Evolutionary conservation across 2,113 vertebrate genomes (phyloP).

Genomic region (Oriolus oriolus): DNA sequence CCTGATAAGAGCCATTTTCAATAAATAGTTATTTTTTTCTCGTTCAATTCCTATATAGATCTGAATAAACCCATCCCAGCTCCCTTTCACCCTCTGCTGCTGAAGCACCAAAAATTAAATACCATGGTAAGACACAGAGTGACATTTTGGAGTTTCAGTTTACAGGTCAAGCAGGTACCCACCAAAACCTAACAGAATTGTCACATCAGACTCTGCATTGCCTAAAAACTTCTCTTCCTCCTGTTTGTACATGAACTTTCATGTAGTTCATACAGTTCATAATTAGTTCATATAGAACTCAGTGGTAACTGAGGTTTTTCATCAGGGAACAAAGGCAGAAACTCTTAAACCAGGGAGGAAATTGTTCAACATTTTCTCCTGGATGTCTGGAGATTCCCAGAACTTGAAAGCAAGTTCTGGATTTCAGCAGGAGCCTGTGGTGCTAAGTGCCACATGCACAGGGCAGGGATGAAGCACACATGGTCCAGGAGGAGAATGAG

Average conservation of each 20-base stretch:
- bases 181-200: conserved; percentile 23
- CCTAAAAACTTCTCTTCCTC: neutral
- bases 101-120: neutral
- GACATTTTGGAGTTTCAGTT: conserved; percentile 40
- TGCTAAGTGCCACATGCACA: neutral
- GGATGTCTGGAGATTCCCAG: neutral
- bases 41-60: neutral
- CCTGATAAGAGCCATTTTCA: neutral
- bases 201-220: neutral
- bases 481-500: rapidly evolving
- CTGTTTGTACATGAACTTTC: neutral
- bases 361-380: neutral
- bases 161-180: conserved; percentile 48
- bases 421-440: rapidly evolving
- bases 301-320: neutral
- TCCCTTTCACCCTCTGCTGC: neutral
- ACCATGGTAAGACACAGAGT: neutral
- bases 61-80: conserved; percentile 1
- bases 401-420: neutral
- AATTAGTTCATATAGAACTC: conserved; percentile 6
- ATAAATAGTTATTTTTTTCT: neutral
- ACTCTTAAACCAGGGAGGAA: neutral
- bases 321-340: neutral
- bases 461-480: neutral
- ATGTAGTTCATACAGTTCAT: too few species aligned